A percentile compares a stretch with the other conserved stretches of the same genome.
Evolutionary conservation across 2,797 vertebrate genomes (phyloP).

Genomic region (Hypotaenidia philippensis): DNA sequence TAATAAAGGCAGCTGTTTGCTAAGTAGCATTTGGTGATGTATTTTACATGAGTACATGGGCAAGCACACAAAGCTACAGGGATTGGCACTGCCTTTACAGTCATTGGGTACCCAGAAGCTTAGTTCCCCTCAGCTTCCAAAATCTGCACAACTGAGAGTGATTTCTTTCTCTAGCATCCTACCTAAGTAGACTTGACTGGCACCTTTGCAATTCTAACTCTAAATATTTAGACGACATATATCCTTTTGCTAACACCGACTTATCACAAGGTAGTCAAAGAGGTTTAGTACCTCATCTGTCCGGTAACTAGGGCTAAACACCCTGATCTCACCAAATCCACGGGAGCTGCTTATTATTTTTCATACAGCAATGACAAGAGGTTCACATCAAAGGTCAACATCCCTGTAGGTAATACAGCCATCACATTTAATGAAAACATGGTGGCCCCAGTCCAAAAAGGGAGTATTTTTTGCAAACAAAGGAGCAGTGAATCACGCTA

Average conservation of each 20-base stretch:
- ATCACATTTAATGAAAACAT: background rate
- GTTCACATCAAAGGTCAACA: background rate
- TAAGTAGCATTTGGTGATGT: background rate
- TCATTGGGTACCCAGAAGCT: background rate
- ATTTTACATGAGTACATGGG: background rate
- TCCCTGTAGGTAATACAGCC: background rate
- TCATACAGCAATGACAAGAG: background rate
- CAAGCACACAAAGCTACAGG: background rate
- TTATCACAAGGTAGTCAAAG: background rate
- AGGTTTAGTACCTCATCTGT: conserved; percentile 24
- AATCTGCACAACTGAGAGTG: background rate
- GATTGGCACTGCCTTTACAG: background rate
- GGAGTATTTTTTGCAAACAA: background rate
- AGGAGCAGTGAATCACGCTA: background rate
- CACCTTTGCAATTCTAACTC: background rate
- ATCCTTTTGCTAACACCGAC: background rate
- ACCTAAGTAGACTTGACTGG: background rate
- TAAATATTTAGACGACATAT: background rate
- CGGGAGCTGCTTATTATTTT: background rate
- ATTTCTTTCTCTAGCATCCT: background rate
- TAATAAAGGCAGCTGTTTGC: background rate
- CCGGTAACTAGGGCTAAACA: background rate
- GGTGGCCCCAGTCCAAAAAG: background rate
- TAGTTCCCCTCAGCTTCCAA: background rate
- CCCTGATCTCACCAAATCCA: conserved; percentile 9